These are phyloP conservation scores for Drosophila pseudoananassae DNA, from an alignment of 1,140 invertebrate species.

Conservation along the genomic window DNA sequence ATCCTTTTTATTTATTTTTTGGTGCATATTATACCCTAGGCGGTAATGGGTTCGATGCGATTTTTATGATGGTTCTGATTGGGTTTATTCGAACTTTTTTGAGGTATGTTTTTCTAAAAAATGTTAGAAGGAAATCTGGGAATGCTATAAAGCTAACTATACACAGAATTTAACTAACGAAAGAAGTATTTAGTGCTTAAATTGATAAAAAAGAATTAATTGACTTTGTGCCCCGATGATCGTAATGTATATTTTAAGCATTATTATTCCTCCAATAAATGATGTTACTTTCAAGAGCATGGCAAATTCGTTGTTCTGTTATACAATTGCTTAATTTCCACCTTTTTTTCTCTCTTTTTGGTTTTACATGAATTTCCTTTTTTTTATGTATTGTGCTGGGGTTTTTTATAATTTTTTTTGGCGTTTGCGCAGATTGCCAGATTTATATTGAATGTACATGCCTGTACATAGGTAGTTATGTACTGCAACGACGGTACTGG, in stretches of 20 bases:
- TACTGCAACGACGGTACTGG: neutral
- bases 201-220: no score
- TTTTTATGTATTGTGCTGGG: constrained; percentile 43
- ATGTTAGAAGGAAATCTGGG: no score
- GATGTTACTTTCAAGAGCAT: constrained; percentile 12
- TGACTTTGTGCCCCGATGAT: neutral
- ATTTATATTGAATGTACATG: constrained; percentile 49
- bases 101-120: no score
- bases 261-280: neutral
- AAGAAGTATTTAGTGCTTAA: no score
- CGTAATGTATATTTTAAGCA: neutral
- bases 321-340: constrained; percentile 26
- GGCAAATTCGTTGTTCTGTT: neutral
- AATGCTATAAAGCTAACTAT: no score
- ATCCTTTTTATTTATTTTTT: constrained; percentile 17
- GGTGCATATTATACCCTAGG: constrained; percentile 24
- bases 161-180: no score
- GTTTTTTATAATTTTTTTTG: constrained; percentile 58
- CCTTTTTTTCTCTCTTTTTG: constrained; percentile 23
- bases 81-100: neutral
- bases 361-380: constrained; percentile 49
- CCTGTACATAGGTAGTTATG: constrained; percentile 36
- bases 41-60: constrained; percentile 1
- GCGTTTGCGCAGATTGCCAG: constrained; percentile 56
- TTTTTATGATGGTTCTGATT: neutral